A percentile compares a stretch with the other conserved stretches of the same genome.
phyloP scores from a whole-genome alignment of 2,113 vertebrate species.

The Bujurquina vittata region DNA sequence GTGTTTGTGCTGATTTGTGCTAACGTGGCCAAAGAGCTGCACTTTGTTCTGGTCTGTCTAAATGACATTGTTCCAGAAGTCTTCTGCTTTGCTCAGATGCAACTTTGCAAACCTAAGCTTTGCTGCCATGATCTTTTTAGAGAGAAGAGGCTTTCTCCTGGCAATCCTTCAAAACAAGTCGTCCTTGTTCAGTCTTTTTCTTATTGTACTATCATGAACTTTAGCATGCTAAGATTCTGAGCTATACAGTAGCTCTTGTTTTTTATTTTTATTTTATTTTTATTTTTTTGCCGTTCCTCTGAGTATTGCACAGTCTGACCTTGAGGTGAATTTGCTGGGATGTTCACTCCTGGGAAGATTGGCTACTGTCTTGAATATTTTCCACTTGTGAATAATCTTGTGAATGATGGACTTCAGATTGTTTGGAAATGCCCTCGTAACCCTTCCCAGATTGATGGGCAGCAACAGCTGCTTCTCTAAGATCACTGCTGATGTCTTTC shows the following conservation, averaged over 20 bases:
- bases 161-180: no score
- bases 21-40: not conserved
- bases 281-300: no score
- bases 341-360: not conserved
- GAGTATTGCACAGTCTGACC: not conserved
- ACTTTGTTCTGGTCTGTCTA: no score
- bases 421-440: not conserved
- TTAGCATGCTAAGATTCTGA: not conserved
- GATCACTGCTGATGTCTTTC: not conserved
- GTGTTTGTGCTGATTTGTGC: not conserved
- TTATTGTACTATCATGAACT: not conserved
- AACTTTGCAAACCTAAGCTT: not conserved
- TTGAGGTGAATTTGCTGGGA: not conserved
- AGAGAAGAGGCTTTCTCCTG: not conserved
- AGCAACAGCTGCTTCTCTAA: not conserved
- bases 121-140: not conserved
- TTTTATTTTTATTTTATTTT: no score
- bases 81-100: not conserved
- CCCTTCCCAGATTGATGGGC: not conserved
- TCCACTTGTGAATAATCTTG: not conserved
- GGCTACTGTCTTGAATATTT: constrained; percentile 1
- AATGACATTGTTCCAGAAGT: not conserved
- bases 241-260: no score
- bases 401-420: constrained; percentile 1
- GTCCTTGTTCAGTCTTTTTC: not conserved